A percentile compares a stretch with the other conserved stretches of the same genome.
phyloP scores from a whole-genome alignment of 2,113 vertebrate species.

The Silurus meridionalis region DNA sequence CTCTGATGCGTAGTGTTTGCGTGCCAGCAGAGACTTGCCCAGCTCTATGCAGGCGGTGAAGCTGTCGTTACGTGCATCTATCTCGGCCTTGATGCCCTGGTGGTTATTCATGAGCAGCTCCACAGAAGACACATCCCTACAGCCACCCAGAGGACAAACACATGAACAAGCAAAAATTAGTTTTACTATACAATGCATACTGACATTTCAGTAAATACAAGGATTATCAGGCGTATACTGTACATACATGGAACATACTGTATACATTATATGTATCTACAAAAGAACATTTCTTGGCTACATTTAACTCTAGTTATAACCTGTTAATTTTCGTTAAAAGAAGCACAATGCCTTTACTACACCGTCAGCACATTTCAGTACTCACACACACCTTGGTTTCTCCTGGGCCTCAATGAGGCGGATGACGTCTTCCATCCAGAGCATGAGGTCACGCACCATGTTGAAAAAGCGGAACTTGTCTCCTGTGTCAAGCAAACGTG shows the following conservation, averaged over 20 bases:
- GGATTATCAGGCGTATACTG: neutral
- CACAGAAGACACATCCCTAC: slow-evolving; percentile 93
- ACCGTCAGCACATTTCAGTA: neutral
- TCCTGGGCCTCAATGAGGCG: slow-evolving; percentile 95
- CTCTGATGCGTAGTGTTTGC: slow-evolving; percentile 92
- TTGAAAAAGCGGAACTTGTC: slow-evolving; percentile 98
- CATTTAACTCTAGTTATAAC: neutral
- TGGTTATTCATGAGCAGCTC: slow-evolving; percentile 98
- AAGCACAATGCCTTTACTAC: neutral
- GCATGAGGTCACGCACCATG: slow-evolving; percentile 94
- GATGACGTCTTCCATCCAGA: slow-evolving; percentile 98
- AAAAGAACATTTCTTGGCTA: neutral
- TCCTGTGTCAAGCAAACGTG: slow-evolving; percentile 85
- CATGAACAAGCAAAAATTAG: neutral
- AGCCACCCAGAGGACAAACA: neutral
- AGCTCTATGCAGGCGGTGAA: slow-evolving; percentile 94
- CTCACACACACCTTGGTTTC: slow-evolving; percentile 77
- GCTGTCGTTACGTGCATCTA: slow-evolving; percentile 94
- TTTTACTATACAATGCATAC: neutral
- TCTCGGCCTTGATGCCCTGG: slow-evolving; percentile 97
- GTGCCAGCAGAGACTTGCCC: slow-evolving; percentile 88
- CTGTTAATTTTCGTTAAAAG: neutral
- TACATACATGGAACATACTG: neutral
- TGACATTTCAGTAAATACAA: neutral
- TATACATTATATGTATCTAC: no score